Evolutionary conservation across 64 coral and sea anemone species (phyloP).

Genomic region (Stichodactyla mertensii): DNA sequence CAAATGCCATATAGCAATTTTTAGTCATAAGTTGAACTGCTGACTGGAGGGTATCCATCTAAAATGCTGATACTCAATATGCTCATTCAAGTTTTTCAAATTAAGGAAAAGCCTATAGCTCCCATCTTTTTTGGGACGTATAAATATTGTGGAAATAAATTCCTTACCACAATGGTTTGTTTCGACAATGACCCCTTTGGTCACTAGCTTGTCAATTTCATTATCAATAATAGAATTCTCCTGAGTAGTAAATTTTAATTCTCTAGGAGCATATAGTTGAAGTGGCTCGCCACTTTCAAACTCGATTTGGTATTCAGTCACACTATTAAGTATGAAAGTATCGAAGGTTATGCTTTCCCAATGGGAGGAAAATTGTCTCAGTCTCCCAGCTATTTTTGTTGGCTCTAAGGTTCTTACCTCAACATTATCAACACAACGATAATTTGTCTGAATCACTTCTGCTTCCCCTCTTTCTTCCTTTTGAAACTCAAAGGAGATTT

Average conservation of each 20-base stretch:
- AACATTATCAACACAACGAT: not conserved
- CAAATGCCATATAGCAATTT: no score
- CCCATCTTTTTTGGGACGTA: no score
- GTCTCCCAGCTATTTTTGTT: no score
- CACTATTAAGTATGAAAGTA: slow-evolving; percentile 38
- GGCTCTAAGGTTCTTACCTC: no score
- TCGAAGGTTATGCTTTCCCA: slow-evolving; percentile 19
- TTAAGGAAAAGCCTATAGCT: no score
- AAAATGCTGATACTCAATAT: no score
- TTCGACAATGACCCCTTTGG: no score
- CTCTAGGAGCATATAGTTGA: slow-evolving; percentile 7
- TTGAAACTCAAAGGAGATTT: not conserved
- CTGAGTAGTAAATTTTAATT: slow-evolving; percentile 19
- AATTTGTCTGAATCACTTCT: slow-evolving; percentile 13
- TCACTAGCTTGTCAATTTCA: slow-evolving; percentile 32
- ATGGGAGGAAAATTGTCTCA: slow-evolving; percentile 33
- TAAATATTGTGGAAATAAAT: no score
- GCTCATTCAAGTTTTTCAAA: no score
- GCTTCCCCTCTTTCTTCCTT: slow-evolving; percentile 27
- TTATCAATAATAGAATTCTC: slow-evolving; percentile 25
- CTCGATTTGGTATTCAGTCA: slow-evolving; percentile 33
- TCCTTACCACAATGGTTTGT: no score
- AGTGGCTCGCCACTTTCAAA: slow-evolving; percentile 12
- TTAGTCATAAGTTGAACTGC: no score
- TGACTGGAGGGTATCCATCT: no score